A percentile compares a stretch with the other conserved stretches of the same genome.
phyloP scores from a whole-genome alignment of 2,888 invertebrate species.

The Flexamia atlantica region DNA sequence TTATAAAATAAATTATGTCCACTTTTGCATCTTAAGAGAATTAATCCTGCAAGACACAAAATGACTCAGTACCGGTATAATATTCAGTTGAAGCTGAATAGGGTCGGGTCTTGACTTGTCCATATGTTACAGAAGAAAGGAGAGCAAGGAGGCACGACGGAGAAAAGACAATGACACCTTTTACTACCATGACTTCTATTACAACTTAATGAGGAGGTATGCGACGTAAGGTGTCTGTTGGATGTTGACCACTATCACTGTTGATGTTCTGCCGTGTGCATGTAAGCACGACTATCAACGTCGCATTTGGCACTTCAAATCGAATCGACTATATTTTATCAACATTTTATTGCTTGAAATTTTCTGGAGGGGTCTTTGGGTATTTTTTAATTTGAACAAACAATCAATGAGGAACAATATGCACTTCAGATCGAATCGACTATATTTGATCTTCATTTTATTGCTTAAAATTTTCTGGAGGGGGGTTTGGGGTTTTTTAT shows the following conservation, averaged over 20 bases:
- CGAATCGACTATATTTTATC: not conserved
- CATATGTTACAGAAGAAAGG: slow-evolving; percentile 22
- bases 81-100: not conserved
- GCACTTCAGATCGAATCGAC: not conserved
- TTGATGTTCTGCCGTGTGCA: slow-evolving; percentile 31
- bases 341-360: not conserved
- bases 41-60: no score
- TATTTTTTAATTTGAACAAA: no score
- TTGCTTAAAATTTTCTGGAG: not conserved
- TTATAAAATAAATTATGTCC: no score
- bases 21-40: no score
- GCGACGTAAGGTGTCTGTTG: not conserved
- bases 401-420: no score
- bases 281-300: not conserved
- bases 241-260: slow-evolving; percentile 17
- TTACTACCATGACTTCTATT: slow-evolving; percentile 42
- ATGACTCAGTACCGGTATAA: not conserved
- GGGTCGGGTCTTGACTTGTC: slow-evolving; percentile 24
- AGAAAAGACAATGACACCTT: not conserved
- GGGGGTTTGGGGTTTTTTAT: not conserved
- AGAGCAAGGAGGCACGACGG: not conserved
- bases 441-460: not conserved
- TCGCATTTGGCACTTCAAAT: not conserved
- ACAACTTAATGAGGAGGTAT: slow-evolving; percentile 30
- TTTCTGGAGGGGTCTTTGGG: not conserved